Evolutionary conservation across 2,888 invertebrate genomes (phyloP).

Genomic region (Smittia aterrima): DNA sequence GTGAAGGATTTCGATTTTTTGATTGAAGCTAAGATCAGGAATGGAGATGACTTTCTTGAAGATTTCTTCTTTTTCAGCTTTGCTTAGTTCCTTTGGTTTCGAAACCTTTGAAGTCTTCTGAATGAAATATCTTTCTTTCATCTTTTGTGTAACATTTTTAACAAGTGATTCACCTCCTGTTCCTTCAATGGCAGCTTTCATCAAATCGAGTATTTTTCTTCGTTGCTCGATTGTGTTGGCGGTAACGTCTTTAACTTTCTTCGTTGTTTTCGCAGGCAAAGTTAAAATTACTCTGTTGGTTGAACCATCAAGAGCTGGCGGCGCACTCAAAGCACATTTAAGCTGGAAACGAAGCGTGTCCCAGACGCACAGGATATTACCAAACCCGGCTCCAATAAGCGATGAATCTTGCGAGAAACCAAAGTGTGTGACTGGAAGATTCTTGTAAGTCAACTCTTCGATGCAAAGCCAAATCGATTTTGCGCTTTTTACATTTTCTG

Average conservation of each 20-base stretch:
- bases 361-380: slow-evolving; percentile 67
- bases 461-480: slow-evolving; percentile 63
- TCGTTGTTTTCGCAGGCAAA: slow-evolving; percentile 32
- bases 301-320: slow-evolving; percentile 49
- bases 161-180: slow-evolving; percentile 34
- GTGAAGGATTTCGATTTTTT: slow-evolving; percentile 42
- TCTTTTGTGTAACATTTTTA: slow-evolving; percentile 16
- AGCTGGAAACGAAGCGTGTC: slow-evolving; percentile 60
- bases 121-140: slow-evolving; percentile 13
- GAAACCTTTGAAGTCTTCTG: neutral
- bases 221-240: slow-evolving; percentile 45
- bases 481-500: slow-evolving; percentile 57
- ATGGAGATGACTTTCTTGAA: slow-evolving; percentile 31
- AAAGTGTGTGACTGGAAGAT: slow-evolving; percentile 59
- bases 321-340: slow-evolving; percentile 57
- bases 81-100: slow-evolving; percentile 37
- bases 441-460: slow-evolving; percentile 62
- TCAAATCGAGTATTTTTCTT: slow-evolving; percentile 47
- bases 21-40: slow-evolving; percentile 34
- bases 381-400: slow-evolving; percentile 68
- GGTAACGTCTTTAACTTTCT: slow-evolving; percentile 43
- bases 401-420: slow-evolving; percentile 76
- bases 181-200: slow-evolving; percentile 46
- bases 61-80: slow-evolving; percentile 38
- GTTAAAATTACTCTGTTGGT: slow-evolving; percentile 49